Evolutionary conservation across 1,140 invertebrate genomes (phyloP).

Genomic region (Solenopsis fugax): DNA sequence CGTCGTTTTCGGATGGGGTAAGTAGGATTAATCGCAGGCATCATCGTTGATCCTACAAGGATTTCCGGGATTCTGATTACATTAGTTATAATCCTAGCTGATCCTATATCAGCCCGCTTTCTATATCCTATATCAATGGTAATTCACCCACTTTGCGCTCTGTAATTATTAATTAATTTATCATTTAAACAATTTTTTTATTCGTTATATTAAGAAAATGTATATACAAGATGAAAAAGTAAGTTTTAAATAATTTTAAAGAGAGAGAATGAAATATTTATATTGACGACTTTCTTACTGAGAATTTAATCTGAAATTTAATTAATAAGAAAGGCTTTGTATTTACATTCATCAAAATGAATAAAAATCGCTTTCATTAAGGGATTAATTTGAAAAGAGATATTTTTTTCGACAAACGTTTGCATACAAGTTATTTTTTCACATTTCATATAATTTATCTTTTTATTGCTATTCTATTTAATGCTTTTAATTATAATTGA

Average conservation of each 20-base stretch:
- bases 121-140: background rate
- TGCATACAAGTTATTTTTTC: background rate
- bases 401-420: background rate
- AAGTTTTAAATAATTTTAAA: background rate
- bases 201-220: background rate
- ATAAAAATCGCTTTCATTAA: background rate
- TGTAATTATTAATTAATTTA: background rate
- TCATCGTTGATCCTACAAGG: background rate
- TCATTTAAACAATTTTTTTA: background rate
- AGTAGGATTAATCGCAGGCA: constrained; percentile 69
- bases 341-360: background rate
- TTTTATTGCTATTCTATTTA: background rate
- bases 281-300: background rate
- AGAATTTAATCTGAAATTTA: constrained; percentile 1
- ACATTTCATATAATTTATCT: background rate
- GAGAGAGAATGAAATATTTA: background rate
- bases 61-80: background rate
- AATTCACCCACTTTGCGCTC: background rate
- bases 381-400: background rate
- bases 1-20: constrained; percentile 92
- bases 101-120: background rate
- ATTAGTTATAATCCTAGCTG: background rate
- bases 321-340: background rate
- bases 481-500: background rate
- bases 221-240: background rate